A percentile compares a stretch with the other conserved stretches of the same genome.
phyloP scores from a whole-genome alignment of 2,888 invertebrate species.

The Meteorus colon region DNA sequence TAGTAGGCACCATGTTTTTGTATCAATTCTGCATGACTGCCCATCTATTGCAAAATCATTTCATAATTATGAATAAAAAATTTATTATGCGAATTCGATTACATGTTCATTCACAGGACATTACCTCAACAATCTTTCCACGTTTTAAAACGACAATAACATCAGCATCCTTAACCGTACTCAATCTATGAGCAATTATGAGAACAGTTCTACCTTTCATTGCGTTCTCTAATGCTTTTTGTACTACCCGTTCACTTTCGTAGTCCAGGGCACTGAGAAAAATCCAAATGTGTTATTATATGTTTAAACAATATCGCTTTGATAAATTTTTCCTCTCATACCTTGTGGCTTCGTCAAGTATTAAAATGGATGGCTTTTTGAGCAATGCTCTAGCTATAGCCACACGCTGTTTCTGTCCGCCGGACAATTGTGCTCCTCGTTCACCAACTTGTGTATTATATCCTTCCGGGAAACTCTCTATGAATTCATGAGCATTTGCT shows the following conservation, averaged over 20 bases:
- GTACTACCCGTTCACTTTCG: conserved; percentile 92
- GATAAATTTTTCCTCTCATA: conserved; percentile 61
- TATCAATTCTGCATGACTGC: conserved; percentile 87
- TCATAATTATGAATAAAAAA: not conserved
- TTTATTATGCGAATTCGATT: conserved; percentile 40
- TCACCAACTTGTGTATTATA: conserved; percentile 93
- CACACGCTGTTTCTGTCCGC: conserved; percentile 95
- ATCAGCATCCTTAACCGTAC: conserved; percentile 93
- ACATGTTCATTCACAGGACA: not conserved
- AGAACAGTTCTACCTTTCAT: conserved; percentile 90
- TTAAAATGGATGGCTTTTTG: conserved; percentile 90
- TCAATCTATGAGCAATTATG: conserved; percentile 95
- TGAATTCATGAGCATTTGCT: conserved; percentile 96
- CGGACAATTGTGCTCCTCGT: conserved; percentile 92
- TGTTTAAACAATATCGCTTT: not conserved
- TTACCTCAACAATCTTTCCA: conserved; percentile 88
- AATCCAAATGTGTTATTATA: not conserved
- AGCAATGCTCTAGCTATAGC: conserved; percentile 95
- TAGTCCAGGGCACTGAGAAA: conserved; percentile 88
- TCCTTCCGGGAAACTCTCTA: conserved; percentile 85
- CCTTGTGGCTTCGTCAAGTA: conserved; percentile 97
- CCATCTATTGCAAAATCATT: conserved; percentile 77
- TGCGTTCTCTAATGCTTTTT: conserved; percentile 89
- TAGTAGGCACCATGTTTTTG: conserved; percentile 88
- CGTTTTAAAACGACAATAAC: conserved; percentile 91